Conservation (phyloP, 2,888 invertebrate genomes). For the Agrochola litura region DNA sequence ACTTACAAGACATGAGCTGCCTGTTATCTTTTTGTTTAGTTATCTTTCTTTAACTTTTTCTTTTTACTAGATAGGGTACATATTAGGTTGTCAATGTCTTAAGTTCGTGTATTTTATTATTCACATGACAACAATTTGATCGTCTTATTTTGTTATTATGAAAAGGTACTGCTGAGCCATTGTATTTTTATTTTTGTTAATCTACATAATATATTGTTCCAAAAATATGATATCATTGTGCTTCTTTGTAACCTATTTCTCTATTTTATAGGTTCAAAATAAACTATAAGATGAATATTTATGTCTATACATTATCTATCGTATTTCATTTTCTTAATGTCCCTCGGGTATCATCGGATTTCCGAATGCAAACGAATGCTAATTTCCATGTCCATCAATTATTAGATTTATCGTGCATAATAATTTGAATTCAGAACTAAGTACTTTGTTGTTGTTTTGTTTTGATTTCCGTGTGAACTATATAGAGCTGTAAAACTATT, state of each 20-base stretch:
- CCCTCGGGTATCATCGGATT: too few relatives aligned
- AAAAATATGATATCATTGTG: neutral
- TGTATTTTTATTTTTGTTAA: too few relatives aligned
- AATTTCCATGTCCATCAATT: too few relatives aligned
- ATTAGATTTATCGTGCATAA: too few relatives aligned
- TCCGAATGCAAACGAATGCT: too few relatives aligned
- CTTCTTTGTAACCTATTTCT: neutral
- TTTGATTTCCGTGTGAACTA: too few relatives aligned
- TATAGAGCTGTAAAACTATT: too few relatives aligned
- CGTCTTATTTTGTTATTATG: neutral
- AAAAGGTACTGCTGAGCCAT: neutral
- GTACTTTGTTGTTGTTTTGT: too few relatives aligned
- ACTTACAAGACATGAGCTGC: conserved; percentile 20
- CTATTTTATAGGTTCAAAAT: neutral
- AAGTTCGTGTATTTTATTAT: neutral
- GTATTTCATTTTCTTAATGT: too few relatives aligned
- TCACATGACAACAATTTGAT: neutral
- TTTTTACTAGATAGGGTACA: conserved; percentile 4
- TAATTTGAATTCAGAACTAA: too few relatives aligned
- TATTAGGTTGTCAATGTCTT: conserved; percentile 14
- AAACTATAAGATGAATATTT: neutral
- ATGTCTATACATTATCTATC: neutral
- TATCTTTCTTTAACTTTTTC: conserved; percentile 19
- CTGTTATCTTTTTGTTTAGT: conserved; percentile 16
- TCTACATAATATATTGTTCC: neutral